Evolutionary conservation across 2,113 vertebrate genomes (phyloP).

Genomic region (Neogobius melanostomus): DNA sequence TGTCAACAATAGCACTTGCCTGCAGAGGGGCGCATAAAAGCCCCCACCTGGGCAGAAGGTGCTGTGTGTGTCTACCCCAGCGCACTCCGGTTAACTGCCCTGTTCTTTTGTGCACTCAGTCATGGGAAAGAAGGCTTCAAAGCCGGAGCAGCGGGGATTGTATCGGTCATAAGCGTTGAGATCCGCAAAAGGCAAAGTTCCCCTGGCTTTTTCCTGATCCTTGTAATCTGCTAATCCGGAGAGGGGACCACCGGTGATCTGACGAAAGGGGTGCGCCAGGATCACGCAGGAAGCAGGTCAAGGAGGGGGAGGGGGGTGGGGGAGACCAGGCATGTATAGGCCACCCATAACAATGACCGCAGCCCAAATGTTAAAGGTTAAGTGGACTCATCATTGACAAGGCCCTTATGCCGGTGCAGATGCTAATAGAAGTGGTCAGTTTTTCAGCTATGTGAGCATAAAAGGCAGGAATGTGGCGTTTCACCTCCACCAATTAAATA

Average conservation of each 20-base stretch:
- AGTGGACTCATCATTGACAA: constrained; percentile 48
- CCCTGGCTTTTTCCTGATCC: constrained; percentile 65
- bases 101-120: constrained; percentile 60
- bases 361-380: constrained; percentile 65
- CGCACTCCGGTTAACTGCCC: constrained; percentile 47
- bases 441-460: constrained; percentile 1
- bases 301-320: constrained; percentile 33
- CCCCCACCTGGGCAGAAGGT: constrained; percentile 59
- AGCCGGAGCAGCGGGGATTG: constrained; percentile 66
- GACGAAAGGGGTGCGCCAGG: constrained; percentile 54
- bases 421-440: constrained; percentile 20
- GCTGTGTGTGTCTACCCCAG: constrained; percentile 45
- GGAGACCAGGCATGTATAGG: constrained; percentile 20
- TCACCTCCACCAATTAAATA: constrained; percentile 40
- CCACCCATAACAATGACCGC: constrained; percentile 56
- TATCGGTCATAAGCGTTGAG: constrained; percentile 35
- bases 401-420: constrained; percentile 23
- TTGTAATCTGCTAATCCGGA: constrained; percentile 76
- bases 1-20: constrained; percentile 36
- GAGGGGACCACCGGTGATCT: constrained; percentile 63
- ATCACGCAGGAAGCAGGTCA: constrained; percentile 60
- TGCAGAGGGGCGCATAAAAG: constrained; percentile 42
- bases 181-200: constrained; percentile 40
- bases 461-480: constrained; percentile 38
- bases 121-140: constrained; percentile 74